A percentile compares a stretch with the other conserved stretches of the same genome.
phyloP scores from a whole-genome alignment of 2,113 vertebrate genomes.

The Chloropsis hardwickii region DNA sequence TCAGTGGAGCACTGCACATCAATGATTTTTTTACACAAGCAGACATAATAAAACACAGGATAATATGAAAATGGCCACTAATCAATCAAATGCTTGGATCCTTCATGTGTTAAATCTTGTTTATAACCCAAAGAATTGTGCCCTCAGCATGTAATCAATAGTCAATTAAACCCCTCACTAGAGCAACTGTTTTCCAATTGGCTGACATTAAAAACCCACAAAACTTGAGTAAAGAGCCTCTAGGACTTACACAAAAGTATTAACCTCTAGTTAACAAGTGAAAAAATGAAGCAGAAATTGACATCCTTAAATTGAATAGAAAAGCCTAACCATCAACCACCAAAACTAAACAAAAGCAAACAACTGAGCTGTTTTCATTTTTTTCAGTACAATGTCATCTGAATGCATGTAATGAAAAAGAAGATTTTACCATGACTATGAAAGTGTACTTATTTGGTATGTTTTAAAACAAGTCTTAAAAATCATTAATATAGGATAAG shows the following conservation, averaged over 20 bases:
- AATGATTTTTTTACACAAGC: neutral
- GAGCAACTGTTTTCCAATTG: slow-evolving; percentile 3
- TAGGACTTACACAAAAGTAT: neutral
- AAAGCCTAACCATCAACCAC: neutral
- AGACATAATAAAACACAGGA: neutral
- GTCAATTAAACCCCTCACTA: neutral
- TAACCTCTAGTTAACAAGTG: neutral
- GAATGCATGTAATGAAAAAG: neutral
- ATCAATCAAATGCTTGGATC: neutral
- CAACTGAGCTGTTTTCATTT: neutral
- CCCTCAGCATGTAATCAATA: slow-evolving; percentile 3
- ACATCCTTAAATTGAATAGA: neutral
- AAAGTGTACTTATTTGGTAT: neutral
- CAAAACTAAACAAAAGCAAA: neutral
- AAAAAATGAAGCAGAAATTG: neutral
- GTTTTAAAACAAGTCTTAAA: neutral
- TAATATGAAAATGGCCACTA: neutral
- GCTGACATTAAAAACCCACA: neutral
- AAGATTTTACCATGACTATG: neutral
- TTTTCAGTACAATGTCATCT: neutral
- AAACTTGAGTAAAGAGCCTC: neutral
- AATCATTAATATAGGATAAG: neutral
- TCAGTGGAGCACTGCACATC: neutral
- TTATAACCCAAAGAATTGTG: neutral
- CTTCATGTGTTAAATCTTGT: neutral